Conservation (phyloP, 2,888 invertebrate genomes). For the Nemotelus nigrinus region DNA sequence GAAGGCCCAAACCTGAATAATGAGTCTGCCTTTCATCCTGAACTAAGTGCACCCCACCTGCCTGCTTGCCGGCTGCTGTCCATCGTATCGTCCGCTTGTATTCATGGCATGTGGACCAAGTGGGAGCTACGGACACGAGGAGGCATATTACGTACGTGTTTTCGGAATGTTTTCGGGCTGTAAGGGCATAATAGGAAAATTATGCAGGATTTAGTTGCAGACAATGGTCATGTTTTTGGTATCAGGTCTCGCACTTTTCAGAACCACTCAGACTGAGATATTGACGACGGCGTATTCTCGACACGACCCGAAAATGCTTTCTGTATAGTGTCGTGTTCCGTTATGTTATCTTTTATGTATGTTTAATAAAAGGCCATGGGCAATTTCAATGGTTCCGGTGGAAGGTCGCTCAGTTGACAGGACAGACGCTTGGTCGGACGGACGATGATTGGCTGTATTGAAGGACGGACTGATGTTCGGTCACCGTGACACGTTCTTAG, state of each 20-base stretch:
- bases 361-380: conserved; percentile 26
- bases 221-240: conserved; percentile 28
- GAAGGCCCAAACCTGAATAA: neutral
- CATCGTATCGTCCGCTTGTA: neutral
- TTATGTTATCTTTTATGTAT: conserved; percentile 26
- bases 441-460: neutral
- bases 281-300: conserved; percentile 2
- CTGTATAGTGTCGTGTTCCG: conserved; percentile 27
- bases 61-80: neutral
- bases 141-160: conserved; percentile 27
- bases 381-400: neutral
- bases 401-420: neutral
- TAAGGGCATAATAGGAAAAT: conserved; percentile 33
- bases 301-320: conserved; percentile 21
- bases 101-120: too few species aligned
- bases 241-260: neutral
- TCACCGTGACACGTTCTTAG: conserved; percentile 16
- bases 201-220: conserved; percentile 39
- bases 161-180: conserved; percentile 23
- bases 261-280: neutral
- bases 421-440: neutral
- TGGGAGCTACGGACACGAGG: neutral
- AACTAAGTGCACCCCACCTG: neutral
- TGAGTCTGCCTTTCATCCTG: too few species aligned
- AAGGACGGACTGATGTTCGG: neutral